Conservation (phyloP, 2,113 vertebrate genomes). For the Grantiella picta region DNA sequence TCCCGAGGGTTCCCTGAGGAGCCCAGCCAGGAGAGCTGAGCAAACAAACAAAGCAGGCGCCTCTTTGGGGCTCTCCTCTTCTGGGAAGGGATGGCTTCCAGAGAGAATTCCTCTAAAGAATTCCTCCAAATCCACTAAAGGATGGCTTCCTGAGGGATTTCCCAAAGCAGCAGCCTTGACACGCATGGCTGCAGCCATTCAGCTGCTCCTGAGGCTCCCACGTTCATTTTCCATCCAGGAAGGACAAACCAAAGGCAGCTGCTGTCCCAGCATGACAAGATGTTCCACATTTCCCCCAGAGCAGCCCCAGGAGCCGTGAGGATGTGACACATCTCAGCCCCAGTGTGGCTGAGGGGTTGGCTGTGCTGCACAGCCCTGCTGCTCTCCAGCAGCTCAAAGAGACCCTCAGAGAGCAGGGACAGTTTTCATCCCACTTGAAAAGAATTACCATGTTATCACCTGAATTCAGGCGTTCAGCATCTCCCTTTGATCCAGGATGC, state of each 20-base stretch:
- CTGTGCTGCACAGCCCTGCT: neutral
- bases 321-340: neutral
- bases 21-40: neutral
- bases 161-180: neutral
- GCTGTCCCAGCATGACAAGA: neutral
- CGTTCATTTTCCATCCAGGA: neutral
- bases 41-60: neutral
- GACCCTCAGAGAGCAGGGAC: neutral
- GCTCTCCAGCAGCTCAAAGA: neutral
- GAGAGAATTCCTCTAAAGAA: neutral
- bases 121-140: neutral
- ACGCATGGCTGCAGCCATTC: neutral
- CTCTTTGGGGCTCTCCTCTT: neutral
- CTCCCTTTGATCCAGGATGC: neutral
- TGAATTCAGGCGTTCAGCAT: neutral
- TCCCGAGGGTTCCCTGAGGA: neutral
- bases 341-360: neutral
- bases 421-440: neutral
- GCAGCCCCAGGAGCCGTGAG: neutral
- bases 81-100: neutral
- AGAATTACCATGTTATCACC: neutral
- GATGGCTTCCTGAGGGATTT: neutral
- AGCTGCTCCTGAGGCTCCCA: neutral
- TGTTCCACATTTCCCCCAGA: neutral
- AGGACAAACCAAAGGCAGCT: neutral